A percentile compares a stretch with the other conserved stretches of the same genome.
phyloP scores from a whole-genome alignment of 2,888 invertebrate species.

The Neuroscelio doddi region DNA sequence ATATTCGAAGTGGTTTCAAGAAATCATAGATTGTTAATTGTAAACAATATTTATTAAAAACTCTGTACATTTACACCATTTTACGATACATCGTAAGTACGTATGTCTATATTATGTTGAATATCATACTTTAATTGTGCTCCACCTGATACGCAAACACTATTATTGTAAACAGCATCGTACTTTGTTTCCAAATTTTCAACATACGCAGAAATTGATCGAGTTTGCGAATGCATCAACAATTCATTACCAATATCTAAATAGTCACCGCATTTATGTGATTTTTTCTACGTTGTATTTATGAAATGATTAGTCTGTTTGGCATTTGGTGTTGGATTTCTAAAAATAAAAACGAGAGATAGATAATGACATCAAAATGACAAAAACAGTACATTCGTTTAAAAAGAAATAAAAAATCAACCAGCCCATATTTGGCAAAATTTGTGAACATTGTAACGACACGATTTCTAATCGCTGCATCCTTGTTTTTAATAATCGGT shows the following conservation, averaged over 20 bases:
- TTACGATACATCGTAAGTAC: too few species aligned
- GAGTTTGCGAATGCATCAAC: not conserved
- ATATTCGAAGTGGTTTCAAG: too few species aligned
- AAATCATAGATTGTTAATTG: too few species aligned
- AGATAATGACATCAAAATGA: too few species aligned
- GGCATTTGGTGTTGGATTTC: constrained; percentile 53
- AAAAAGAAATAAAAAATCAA: too few species aligned
- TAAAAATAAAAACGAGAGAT: constrained; percentile 17
- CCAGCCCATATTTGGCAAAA: constrained; percentile 73
- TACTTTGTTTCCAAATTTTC: not conserved
- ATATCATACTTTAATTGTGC: too few species aligned
- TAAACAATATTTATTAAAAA: too few species aligned
- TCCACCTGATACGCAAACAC: constrained; percentile 4
- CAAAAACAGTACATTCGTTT: too few species aligned
- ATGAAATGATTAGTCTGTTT: constrained; percentile 10
- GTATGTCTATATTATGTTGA: too few species aligned
- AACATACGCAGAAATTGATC: not conserved
- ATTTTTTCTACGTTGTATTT: constrained; percentile 43
- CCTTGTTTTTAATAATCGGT: constrained; percentile 59
- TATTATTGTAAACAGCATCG: not conserved
- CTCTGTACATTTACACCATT: too few species aligned
- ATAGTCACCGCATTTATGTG: constrained; percentile 31
- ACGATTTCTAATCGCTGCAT: constrained; percentile 68
- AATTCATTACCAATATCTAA: constrained; percentile 35
- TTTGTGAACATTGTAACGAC: constrained; percentile 78